Percentiles rank a stretch among this genome's conserved stretches.
Conservation (phyloP, 2,888 invertebrate species). For the Synergus umbraculus region DNA sequence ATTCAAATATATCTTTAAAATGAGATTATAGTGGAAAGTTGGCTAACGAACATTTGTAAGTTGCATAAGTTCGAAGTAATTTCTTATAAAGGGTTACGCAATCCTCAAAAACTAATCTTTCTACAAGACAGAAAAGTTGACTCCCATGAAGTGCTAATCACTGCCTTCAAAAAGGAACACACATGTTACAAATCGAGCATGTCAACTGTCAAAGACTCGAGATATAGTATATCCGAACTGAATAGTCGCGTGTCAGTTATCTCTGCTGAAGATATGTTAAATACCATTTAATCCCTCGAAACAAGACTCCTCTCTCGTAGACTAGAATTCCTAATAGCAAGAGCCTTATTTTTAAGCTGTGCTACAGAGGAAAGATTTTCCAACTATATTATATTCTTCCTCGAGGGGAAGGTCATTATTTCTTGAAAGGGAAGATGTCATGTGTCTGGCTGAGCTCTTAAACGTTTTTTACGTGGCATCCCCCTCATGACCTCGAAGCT, state of each 20-base stretch:
- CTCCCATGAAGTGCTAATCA: not conserved
- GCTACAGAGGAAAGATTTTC: not conserved
- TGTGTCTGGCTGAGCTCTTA: not conserved
- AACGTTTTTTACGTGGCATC: not conserved
- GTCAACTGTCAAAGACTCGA: not conserved
- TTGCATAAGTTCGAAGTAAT: not conserved
- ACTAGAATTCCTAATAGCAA: not conserved
- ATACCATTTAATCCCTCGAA: slow-evolving; percentile 36
- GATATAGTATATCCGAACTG: slow-evolving; percentile 9
- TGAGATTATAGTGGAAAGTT: too few species aligned
- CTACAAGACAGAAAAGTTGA: not conserved
- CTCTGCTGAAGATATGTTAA: not conserved
- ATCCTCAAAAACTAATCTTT: not conserved
- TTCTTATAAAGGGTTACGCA: not conserved
- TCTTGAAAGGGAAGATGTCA: not conserved
- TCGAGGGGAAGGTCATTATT: not conserved
- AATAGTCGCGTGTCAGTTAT: slow-evolving; percentile 36
- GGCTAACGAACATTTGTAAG: not conserved
- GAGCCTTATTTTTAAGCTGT: slow-evolving; percentile 11
- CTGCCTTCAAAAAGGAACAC: not conserved
- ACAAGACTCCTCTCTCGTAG: slow-evolving; percentile 3
- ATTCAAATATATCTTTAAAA: too few species aligned
- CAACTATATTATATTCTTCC: not conserved
- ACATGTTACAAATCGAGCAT: slow-evolving; percentile 4
- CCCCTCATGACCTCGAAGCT: slow-evolving; percentile 3